Percentiles rank a stretch among this genome's conserved stretches.
These are phyloP conservation scores for Caenorhabditis sp. DNA, from an alignment of 2,888 invertebrate species.

Conservation along the genomic window DNA sequence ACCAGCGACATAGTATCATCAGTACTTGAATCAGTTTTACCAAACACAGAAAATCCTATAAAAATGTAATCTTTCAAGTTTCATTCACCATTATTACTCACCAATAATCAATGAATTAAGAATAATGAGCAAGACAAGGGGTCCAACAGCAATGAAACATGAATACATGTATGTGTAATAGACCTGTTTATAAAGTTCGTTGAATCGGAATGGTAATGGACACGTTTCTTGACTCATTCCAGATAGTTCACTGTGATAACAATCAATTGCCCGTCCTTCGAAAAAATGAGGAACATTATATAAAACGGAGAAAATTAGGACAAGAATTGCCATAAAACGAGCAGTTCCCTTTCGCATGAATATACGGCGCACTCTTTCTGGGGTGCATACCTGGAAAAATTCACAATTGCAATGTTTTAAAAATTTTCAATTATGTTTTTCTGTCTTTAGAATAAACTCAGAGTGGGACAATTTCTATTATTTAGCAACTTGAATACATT, in stretches of 20 bases:
- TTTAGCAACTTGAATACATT: too few species aligned
- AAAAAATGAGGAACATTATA: constrained; percentile 70
- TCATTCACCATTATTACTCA: constrained; percentile 20
- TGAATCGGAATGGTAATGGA: constrained; percentile 57
- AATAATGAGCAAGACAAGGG: constrained; percentile 61
- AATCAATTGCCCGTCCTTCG: constrained; percentile 64
- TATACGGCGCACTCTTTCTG: constrained; percentile 44
- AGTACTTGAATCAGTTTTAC: constrained; percentile 32
- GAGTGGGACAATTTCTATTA: too few species aligned
- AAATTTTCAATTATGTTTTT: too few species aligned
- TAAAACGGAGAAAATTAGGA: constrained; percentile 60
- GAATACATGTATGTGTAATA: constrained; percentile 70
- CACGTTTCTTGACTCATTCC: constrained; percentile 65
- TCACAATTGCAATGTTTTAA: too few species aligned
- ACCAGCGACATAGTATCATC: constrained; percentile 54
- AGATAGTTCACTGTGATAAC: constrained; percentile 61
- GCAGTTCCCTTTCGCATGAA: constrained; percentile 49
- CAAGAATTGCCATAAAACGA: constrained; percentile 38
- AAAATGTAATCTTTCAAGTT: constrained; percentile 1
- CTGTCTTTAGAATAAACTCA: too few species aligned
- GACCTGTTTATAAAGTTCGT: constrained; percentile 61
- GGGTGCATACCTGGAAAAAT: constrained; percentile 60
- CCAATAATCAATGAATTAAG: constrained; percentile 68
- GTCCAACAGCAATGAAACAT: constrained; percentile 68
- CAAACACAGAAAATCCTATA: constrained; percentile 49